These are phyloP conservation scores for Hystrix cristata DNA, from an alignment of 2,113 vertebrate species.

Conservation along the genomic window DNA sequence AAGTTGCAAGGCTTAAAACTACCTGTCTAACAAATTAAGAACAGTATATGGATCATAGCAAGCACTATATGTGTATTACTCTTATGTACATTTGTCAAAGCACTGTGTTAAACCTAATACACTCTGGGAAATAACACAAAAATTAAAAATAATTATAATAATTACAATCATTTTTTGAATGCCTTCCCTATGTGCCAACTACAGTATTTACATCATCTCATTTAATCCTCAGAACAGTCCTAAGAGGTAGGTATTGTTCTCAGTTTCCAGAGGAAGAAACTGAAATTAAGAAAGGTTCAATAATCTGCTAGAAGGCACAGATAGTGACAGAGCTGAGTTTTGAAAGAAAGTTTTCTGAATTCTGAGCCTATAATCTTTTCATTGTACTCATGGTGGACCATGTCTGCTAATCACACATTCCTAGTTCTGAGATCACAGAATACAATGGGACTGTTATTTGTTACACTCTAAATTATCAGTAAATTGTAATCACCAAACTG, in stretches of 20 bases:
- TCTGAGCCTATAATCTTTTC: background rate
- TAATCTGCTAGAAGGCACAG: background rate
- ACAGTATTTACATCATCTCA: constrained; percentile 30
- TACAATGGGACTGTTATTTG: background rate
- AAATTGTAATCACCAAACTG: constrained; percentile 18
- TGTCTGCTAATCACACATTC: constrained; percentile 22
- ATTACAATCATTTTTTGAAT: constrained; percentile 27
- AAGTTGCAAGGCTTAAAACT: constrained; percentile 16
- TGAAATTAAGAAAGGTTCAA: constrained; percentile 58
- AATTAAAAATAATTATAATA: constrained; percentile 33
- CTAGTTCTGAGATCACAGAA: constrained; percentile 3
- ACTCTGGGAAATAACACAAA: constrained; percentile 19
- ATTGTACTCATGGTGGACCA: background rate
- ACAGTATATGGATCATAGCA: background rate
- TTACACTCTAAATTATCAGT: constrained; percentile 27
- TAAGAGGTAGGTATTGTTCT: background rate
- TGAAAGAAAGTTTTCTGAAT: background rate
- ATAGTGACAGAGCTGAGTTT: background rate
- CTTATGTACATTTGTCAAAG: background rate
- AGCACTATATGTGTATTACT: background rate
- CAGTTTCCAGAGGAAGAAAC: background rate
- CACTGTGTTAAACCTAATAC: constrained; percentile 13
- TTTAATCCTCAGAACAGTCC: constrained; percentile 29
- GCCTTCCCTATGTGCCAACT: background rate
- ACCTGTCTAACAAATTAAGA: background rate